phyloP scores from a whole-genome alignment of 1,140 invertebrate species.

The Hestina assimilis region DNA sequence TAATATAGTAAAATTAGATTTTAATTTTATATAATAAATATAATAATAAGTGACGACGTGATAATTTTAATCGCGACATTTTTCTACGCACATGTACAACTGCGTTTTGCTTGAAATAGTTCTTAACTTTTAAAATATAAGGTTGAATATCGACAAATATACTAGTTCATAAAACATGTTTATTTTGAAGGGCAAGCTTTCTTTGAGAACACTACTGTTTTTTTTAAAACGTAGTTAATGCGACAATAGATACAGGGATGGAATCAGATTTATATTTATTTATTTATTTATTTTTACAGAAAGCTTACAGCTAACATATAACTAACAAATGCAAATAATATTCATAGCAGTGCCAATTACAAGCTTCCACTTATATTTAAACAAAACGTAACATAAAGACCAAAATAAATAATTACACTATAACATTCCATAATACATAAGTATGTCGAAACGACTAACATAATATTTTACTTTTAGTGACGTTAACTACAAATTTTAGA shows the following conservation, averaged over 20 bases:
- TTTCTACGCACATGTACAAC: not conserved
- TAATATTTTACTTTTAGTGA: too few species aligned
- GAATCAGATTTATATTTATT: constrained; percentile 23
- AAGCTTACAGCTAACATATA: not conserved
- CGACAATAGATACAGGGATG: constrained; percentile 51
- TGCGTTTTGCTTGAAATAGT: constrained; percentile 19
- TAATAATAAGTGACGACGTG: constrained; percentile 30
- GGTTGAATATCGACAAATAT: constrained; percentile 12
- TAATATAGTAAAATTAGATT: too few species aligned
- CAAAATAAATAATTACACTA: too few species aligned
- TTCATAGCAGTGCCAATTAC: too few species aligned
- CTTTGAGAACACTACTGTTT: constrained; percentile 61
- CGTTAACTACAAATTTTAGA: too few species aligned
- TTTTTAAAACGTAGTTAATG: constrained; percentile 55
- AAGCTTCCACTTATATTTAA: too few species aligned
- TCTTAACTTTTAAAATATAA: constrained; percentile 21
- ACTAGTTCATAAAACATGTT: constrained; percentile 46
- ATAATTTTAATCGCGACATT: too few species aligned
- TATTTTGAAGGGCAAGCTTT: constrained; percentile 65
- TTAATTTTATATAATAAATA: too few species aligned
- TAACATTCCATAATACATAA: too few species aligned
- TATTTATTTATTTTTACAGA: not conserved
- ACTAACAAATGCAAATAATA: too few species aligned
- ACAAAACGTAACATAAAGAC: too few species aligned
- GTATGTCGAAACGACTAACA: too few species aligned